Evolutionary conservation across 2,113 vertebrate genomes (phyloP).

Genomic region (Mesembrinibis cayennensis): DNA sequence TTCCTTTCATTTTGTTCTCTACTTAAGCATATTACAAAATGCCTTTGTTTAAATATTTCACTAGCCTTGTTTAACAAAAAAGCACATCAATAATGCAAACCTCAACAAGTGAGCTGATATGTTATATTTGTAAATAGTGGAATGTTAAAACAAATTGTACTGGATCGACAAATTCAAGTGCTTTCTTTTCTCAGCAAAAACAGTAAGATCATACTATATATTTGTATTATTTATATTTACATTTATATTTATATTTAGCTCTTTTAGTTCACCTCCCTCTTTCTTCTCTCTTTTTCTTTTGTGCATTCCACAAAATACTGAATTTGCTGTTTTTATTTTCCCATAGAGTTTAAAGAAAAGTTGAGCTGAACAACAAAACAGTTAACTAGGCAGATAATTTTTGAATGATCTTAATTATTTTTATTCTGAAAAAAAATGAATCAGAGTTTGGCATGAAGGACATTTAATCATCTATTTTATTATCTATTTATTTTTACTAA

Average conservation of each 20-base stretch:
- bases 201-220: background rate
- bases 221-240: background rate
- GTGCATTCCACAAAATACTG: background rate
- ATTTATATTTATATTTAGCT: background rate
- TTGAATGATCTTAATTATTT: background rate
- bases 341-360: background rate
- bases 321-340: background rate
- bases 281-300: background rate
- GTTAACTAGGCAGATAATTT: background rate
- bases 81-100: slow-evolving; percentile 29
- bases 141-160: background rate
- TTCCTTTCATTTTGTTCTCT: background rate
- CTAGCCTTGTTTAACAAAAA: slow-evolving; percentile 38
- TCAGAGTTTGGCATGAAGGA: background rate
- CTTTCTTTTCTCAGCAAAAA: background rate
- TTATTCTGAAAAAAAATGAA: background rate
- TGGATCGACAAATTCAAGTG: background rate
- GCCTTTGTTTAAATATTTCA: slow-evolving; percentile 15
- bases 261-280: background rate
- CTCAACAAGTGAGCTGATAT: background rate
- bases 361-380: background rate
- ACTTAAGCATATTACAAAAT: background rate
- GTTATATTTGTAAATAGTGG: background rate
- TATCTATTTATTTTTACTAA: background rate
- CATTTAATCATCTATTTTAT: background rate